Evolutionary conservation across 2,113 vertebrate genomes (phyloP).

Genomic region (Marmota monax): DNA sequence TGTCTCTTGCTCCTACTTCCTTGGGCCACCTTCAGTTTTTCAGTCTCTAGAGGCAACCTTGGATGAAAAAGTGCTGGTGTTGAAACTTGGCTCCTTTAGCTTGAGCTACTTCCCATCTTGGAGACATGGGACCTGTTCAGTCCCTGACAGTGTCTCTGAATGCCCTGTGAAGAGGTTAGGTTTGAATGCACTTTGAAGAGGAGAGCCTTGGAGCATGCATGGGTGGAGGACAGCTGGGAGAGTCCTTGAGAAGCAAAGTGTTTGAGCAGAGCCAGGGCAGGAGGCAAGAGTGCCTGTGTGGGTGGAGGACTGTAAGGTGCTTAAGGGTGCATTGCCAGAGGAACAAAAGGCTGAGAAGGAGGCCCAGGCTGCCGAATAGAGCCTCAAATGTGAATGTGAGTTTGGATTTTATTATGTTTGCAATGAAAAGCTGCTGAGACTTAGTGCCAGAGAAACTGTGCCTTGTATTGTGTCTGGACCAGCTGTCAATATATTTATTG

Average conservation of each 20-base stretch:
- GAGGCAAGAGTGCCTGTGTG: neutral
- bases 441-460: neutral
- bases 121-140: neutral
- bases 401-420: neutral
- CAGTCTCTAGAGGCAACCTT: neutral
- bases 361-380: neutral
- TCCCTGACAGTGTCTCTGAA: neutral
- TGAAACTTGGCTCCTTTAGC: neutral
- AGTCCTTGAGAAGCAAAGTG: neutral
- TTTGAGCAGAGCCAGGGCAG: neutral
- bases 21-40: neutral
- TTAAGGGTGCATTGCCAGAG: neutral
- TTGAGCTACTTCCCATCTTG: neutral
- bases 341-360: neutral
- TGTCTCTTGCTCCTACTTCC: neutral
- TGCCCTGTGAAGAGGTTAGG: fast-evolving
- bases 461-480: neutral
- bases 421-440: neutral
- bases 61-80: neutral
- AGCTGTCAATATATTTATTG: neutral
- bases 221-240: fast-evolving
- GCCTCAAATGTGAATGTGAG: too few species aligned
- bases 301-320: fast-evolving
- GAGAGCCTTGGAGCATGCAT: neutral
- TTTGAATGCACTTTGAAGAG: neutral